These are phyloP conservation scores for Elaeidobius kamerunicus DNA, from an alignment of 2,888 invertebrate genomes.

Conservation along the genomic window DNA sequence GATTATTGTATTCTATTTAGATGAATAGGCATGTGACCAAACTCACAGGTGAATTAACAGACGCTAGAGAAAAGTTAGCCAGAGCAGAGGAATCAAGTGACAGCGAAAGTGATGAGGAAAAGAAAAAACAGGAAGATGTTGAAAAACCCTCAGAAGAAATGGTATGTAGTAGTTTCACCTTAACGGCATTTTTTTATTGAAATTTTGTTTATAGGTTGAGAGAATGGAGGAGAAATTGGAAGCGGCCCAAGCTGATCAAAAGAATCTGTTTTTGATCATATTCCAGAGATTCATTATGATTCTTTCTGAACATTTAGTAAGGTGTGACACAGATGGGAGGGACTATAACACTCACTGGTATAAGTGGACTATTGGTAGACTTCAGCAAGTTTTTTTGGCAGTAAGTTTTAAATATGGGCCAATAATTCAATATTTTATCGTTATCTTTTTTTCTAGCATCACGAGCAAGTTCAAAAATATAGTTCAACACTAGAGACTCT, in stretches of 20 bases:
- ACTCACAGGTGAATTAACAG: constrained; percentile 73
- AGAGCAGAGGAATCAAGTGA: constrained; percentile 81
- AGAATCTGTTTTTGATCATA: constrained; percentile 93
- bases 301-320: constrained; percentile 90
- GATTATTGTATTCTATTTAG: constrained; percentile 33
- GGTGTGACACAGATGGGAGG: constrained; percentile 89
- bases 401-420: constrained; percentile 54
- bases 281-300: constrained; percentile 99
- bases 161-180: constrained; percentile 43
- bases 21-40: constrained; percentile 95
- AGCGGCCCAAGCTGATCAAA: constrained; percentile 93
- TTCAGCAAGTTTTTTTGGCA: constrained; percentile 91
- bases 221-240: constrained; percentile 95
- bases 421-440: background rate
- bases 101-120: constrained; percentile 65
- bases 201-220: constrained; percentile 56
- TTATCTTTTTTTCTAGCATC: constrained; percentile 69
- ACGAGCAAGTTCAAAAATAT: constrained; percentile 96
- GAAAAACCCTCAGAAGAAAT: constrained; percentile 76
- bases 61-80: constrained; percentile 83
- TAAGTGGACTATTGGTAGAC: constrained; percentile 89
- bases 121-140: constrained; percentile 48
- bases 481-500: constrained; percentile 92
- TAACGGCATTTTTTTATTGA: too few species aligned
- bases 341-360: constrained; percentile 96